Percentiles rank a stretch among this genome's conserved stretches.
These are phyloP conservation scores for Tolmerus cingulatus DNA, from an alignment of 2,888 invertebrate genomes.

Conservation along the genomic window DNA sequence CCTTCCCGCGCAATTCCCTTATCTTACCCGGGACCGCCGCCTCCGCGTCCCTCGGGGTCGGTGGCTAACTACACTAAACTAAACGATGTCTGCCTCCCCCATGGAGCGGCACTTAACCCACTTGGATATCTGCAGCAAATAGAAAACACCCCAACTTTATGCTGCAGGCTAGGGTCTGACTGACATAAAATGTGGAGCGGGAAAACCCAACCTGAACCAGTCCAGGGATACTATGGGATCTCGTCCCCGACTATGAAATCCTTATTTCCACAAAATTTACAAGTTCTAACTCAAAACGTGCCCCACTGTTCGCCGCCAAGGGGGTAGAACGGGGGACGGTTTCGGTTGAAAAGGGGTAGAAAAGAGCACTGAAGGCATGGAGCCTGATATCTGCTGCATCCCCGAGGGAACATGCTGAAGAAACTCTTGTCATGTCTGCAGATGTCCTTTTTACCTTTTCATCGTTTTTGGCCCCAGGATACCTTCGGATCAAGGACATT, in stretches of 20 bases:
- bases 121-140: background rate
- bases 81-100: background rate
- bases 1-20: background rate
- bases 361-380: background rate
- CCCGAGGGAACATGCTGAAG: background rate
- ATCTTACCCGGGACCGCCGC: background rate
- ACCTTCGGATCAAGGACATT: background rate
- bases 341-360: background rate
- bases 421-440: background rate
- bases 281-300: constrained; percentile 37
- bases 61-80: background rate
- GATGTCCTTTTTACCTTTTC: background rate
- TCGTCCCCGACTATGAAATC: background rate
- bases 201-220: background rate
- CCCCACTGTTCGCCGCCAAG: background rate
- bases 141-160: background rate
- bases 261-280: constrained; percentile 36
- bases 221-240: background rate
- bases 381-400: background rate
- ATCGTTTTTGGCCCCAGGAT: background rate
- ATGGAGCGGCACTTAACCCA: background rate
- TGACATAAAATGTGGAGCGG: background rate
- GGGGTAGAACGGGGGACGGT: no score
- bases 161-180: background rate
- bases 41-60: background rate